Evolutionary conservation across 2,888 invertebrate genomes (phyloP), one percentile per base, ranked within the genome.

Genomic region (Odontomyia ornata): DNA sequence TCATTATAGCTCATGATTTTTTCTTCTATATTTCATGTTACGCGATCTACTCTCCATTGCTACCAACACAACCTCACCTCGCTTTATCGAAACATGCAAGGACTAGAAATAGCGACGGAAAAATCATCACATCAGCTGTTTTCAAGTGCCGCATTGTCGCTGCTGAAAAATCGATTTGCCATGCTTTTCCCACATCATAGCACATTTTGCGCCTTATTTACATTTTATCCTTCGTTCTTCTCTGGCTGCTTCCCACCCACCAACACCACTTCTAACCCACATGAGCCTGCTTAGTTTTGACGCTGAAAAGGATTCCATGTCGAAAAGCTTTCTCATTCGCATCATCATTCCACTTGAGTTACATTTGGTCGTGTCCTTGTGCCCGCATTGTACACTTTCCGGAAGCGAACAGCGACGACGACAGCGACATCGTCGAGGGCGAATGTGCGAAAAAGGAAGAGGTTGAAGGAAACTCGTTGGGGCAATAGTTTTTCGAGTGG

Each of bases 121-220:
- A n/a, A 52, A 71, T 52, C 71, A 56, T 71, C 71, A 36, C 52
- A 71, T 71, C 71, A 71, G 71, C 71, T 71, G 71, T 71, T 71
- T 56, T 71, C 71, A 71, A 71, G 71, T 71, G 71, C 52, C 71
- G 71, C 71, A 71, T 71, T 71, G 71, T 71, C 71, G 71, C 56
- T n/a, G n/a, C n/a, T 27, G 28, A 28, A 71, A 71, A 71, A 71
- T 71, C 71, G 71, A 71, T 71, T 71, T 52, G 11, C 5, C 52
- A n/a, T 28, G 28, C 71, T 71, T 71, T 71, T 71, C 71, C 43
- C 71, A 65, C 65, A 65, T 36, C 65, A n/a, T 15, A 27, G 18
- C 21, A 27, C 27, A 65, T 65, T n/a, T n/a, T 65, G 65, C n/a
- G 36, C 65, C 65, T 36, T 65, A 65, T 65, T 65, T 65, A 65